These are phyloP conservation scores for Gonatopus flavifemur DNA, from an alignment of 1,140 invertebrate genomes.

Conservation along the genomic window DNA sequence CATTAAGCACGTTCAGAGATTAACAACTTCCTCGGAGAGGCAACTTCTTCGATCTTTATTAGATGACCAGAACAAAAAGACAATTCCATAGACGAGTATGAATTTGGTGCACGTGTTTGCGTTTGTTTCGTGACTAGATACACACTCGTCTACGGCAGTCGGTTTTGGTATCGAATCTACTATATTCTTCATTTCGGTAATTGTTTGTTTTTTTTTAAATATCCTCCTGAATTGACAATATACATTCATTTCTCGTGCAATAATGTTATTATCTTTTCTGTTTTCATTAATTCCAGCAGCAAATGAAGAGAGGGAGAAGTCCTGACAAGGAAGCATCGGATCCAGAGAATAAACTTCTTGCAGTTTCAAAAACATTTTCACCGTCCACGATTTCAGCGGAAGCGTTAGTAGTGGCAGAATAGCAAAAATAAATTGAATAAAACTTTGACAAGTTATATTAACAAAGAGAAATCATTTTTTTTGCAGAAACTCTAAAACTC, in stretches of 20 bases:
- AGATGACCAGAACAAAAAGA: conserved; percentile 32
- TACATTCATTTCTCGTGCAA: background rate
- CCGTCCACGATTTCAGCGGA: conserved; percentile 9
- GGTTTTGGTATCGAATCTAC: conserved; percentile 33
- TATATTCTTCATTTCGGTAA: no score
- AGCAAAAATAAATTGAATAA: no score
- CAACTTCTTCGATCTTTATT: background rate
- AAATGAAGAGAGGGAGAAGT: conserved; percentile 23
- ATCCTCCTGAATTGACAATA: no score
- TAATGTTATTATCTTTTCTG: conserved; percentile 5
- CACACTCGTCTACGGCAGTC: conserved; percentile 79
- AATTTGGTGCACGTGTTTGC: conserved; percentile 71
- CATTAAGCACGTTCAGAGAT: conserved; percentile 64
- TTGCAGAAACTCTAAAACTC: conserved; percentile 33
- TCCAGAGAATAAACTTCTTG: conserved; percentile 15
- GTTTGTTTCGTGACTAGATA: conserved; percentile 74
- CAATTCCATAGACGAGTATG: conserved; percentile 73
- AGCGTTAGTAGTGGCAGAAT: conserved; percentile 28
- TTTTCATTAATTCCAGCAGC: conserved; percentile 23
- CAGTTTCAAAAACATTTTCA: conserved; percentile 14
- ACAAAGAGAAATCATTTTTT: conserved; percentile 6
- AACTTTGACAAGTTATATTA: no score
- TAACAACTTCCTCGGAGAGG: conserved; percentile 29
- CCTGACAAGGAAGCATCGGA: conserved; percentile 8
- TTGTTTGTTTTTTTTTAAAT: no score